phyloP scores from a whole-genome alignment of 2,888 invertebrate species.

The Zootermopsis nevadensis region DNA sequence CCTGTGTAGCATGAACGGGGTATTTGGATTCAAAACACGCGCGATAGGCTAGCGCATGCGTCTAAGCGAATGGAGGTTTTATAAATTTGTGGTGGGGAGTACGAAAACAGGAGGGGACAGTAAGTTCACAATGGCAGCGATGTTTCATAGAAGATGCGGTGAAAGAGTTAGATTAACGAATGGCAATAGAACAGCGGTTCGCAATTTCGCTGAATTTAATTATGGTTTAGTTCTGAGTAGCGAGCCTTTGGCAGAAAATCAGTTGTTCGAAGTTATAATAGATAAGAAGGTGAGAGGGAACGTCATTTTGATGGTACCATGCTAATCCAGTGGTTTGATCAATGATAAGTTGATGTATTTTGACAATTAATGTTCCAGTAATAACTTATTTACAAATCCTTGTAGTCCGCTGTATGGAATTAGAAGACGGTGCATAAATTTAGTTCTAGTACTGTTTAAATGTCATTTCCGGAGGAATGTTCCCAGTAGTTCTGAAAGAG shows the following conservation, averaged over 20 bases:
- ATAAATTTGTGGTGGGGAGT: neutral
- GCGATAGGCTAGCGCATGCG: conserved; percentile 23
- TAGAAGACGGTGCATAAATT: no score
- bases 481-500: no score
- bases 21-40: conserved; percentile 2
- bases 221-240: conserved; percentile 88
- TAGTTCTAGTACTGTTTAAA: no score
- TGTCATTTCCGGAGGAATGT: no score
- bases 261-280: conserved; percentile 86
- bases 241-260: conserved; percentile 82
- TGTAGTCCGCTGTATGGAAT: no score
- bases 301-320: neutral
- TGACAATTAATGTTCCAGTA: no score
- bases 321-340: neutral
- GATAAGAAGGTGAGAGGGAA: conserved; percentile 82
- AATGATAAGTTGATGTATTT: conserved; percentile 1
- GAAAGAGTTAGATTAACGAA: conserved; percentile 86
- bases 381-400: no score
- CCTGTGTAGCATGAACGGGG: no score
- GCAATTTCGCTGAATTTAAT: conserved; percentile 85
- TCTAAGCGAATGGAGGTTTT: conserved; percentile 1
- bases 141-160: conserved; percentile 82
- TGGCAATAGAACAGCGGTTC: conserved; percentile 83
- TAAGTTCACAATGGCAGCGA: conserved; percentile 46
- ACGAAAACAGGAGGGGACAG: conserved; percentile 31